Base-by-base conservation (phyloP, 1,140 invertebrate genomes). In the Glossosoma conforme region DNA sequence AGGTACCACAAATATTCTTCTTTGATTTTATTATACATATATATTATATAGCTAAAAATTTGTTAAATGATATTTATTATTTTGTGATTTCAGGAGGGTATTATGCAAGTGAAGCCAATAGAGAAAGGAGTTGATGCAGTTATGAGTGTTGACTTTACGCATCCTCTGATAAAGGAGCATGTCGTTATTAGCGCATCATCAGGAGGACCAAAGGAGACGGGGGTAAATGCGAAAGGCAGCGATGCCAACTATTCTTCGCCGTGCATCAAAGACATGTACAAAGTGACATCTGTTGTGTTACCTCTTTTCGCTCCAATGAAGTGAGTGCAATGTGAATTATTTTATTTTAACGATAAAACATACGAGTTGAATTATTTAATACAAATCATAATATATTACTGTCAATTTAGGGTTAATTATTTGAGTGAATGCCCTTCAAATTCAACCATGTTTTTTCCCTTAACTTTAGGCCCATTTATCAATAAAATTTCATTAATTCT, bases 41-140 rank as follows among this genome's bases (percentile, higher is more conserved):
- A n/a, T n/a, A n/a, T n/a, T n/a, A n/a, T n/a, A n/a, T n/a, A n/a
- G n/a, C n/a, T n/a, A n/a, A n/a, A n/a, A n/a, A n/a, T 37, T 37
- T 17, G 5, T 13, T 37, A 8, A 37, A 13, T 18, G 58, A 33
- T 49, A 44, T 13, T 14, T 33, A 35, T 42, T 35, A 24, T 41
- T 3, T 40, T 46, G 53, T 13, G 22, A 22, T 62, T 68, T 46
- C 59, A 76, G 67, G 73, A 82, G 60, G 81, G 80, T 4, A 66
- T 86, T 32, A 71, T 89, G 33, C 74, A 76, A 33, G 77, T 87
- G 15, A 80, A 82, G 52, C 83, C 87, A 68, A 67, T 85, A 21
- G 81, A 79, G 46, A 85, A 84, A 63, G 86, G 86, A 25, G 85
- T 87, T 22, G 83, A 85, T 64, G 84, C 82, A 47, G 81, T 91